A percentile compares a stretch with the other conserved stretches of the same genome.
These are phyloP conservation scores for Rostratula benghalensis DNA, from an alignment of 2,113 vertebrate genomes.

Conservation along the genomic window DNA sequence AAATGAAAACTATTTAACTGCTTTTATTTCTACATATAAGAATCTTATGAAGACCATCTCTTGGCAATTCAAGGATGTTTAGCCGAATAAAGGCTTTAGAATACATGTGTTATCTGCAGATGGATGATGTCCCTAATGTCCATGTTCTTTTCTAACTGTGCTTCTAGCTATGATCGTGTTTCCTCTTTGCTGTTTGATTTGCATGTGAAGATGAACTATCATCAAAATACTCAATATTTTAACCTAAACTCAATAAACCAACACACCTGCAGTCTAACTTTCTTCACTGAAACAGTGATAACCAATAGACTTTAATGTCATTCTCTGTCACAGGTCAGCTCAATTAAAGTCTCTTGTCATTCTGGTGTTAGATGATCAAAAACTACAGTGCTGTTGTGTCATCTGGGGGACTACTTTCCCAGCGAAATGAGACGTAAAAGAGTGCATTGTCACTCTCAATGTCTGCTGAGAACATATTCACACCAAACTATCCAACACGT, in stretches of 20 bases:
- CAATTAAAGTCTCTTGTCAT: not conserved
- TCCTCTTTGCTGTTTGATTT: not conserved
- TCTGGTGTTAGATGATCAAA: slow-evolving; percentile 14
- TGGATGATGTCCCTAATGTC: not conserved
- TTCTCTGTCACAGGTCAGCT: not conserved
- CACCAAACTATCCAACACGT: slow-evolving; percentile 30
- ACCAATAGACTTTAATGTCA: slow-evolving; percentile 11
- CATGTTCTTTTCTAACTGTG: not conserved
- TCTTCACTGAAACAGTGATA: not conserved
- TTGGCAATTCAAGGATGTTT: not conserved
- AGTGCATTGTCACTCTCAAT: not conserved
- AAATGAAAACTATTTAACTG: not conserved
- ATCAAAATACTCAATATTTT: slow-evolving; percentile 10
- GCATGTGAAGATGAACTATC: not conserved
- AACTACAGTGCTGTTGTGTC: not conserved
- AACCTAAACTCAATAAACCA: not conserved
- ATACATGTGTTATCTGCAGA: not conserved
- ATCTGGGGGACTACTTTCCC: not conserved
- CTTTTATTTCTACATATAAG: slow-evolving; percentile 2
- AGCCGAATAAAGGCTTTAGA: not conserved
- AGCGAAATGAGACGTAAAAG: slow-evolving; percentile 19
- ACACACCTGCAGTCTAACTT: not conserved
- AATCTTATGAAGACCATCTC: not conserved
- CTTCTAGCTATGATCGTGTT: not conserved
- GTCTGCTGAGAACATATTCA: slow-evolving; percentile 33